Conservation (phyloP, 2,113 vertebrate genomes). For the Pseudopipra pipra region DNA sequence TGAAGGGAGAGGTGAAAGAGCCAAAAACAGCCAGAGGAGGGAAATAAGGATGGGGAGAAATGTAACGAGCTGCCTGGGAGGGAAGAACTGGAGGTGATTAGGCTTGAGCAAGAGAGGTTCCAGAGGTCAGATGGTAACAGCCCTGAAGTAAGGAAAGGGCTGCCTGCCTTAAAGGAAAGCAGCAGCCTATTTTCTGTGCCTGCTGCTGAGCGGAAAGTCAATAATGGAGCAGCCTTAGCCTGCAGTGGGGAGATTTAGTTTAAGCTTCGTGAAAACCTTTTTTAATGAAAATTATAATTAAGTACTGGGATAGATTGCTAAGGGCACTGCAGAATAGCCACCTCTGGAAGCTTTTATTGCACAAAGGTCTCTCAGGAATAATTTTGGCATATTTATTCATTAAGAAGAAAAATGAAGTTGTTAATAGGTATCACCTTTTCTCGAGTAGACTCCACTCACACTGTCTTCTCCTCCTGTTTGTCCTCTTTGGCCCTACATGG, state of each 20-base stretch:
- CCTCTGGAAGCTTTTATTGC: not conserved
- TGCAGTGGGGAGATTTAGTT: not conserved
- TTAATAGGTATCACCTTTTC: not conserved
- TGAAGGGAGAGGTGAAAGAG: not conserved
- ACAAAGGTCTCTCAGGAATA: not conserved
- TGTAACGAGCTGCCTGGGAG: not conserved
- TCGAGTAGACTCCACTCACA: not conserved
- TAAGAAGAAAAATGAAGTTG: not conserved
- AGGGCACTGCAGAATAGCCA: not conserved
- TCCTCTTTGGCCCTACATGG: not conserved
- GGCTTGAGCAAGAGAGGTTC: not conserved
- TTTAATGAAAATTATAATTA: not conserved
- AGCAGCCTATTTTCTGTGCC: not conserved
- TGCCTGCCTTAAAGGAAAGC: not conserved
- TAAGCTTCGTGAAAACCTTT: not conserved
- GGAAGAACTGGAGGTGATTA: not conserved
- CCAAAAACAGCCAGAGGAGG: not conserved
- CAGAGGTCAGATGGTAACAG: not conserved
- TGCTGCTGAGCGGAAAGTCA: not conserved
- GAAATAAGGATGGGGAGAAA: not conserved
- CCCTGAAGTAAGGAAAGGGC: not conserved
- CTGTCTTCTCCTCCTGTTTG: not conserved
- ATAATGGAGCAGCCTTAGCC: not conserved
- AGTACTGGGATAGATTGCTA: not conserved
- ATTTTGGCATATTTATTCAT: fast-evolving